Evolutionary conservation across 2,797 vertebrate species (phyloP), one percentile per base, ranked within the genome.

Genomic region (Coccyzus lansbergi): DNA sequence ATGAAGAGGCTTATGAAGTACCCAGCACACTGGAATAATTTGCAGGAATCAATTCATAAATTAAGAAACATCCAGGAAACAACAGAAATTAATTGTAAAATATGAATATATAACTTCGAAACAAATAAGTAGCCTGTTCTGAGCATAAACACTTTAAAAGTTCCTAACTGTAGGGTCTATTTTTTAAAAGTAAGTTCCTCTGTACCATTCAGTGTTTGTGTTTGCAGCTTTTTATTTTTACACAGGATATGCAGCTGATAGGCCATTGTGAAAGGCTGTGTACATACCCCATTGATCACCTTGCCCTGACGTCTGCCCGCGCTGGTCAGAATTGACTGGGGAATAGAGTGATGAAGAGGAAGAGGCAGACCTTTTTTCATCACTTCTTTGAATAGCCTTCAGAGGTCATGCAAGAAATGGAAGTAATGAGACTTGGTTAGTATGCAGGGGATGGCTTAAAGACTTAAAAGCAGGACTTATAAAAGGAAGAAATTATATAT

Each of bases 271-370:
- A 51, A 79, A 55, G 21, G 8, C 14, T 91, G n/a, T 28, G n/a
- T 48, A 28, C 4, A 8, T 14, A 10, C 21, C 0, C 0, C 1
- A 4, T 9, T 7, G 46, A 10, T 24, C 38, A 51, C 48, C 5
- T 51, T 4, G 3, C 48, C 49, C 24, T 53, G 24, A 58, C 1
- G 4, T 68, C 65, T 81, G 44, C 60, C 42, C 52, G 31, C 24
- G 16, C 15, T 42, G 18, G 16, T 81, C 14, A 77, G 75, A 81
- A 44, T 1, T 52, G 26, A 3, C 64, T 56, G 26, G 15, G 33
- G 29, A 84, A 58, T 2, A 52, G 17, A 33, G 19, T 36, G 29
- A n/a, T 63, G 44, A 58, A 62, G 52, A 51, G 46, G 22, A 83
- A 36, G 64, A 70, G 17, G 11, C 15, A 77, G 16, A 67, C 70